phyloP scores from a whole-genome alignment of 1,140 invertebrate genomes.

The Vollenhovia emeryi region DNA sequence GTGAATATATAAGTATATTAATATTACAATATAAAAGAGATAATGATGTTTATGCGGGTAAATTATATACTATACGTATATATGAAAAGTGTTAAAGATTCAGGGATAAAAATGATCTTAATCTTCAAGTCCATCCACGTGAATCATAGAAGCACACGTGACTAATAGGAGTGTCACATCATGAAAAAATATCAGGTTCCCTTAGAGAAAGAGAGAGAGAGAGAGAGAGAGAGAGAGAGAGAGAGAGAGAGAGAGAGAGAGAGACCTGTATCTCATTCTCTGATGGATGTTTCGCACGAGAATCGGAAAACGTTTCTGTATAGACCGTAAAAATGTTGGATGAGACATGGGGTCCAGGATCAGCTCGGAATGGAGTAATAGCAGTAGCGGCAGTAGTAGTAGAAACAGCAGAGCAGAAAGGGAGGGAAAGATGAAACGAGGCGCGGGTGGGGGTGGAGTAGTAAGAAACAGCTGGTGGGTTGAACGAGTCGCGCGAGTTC shows the following conservation, averaged over 20 bases:
- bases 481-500: constrained; percentile 81
- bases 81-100: background rate
- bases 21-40: background rate
- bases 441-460: constrained; percentile 49
- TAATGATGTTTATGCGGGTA: background rate
- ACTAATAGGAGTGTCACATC: background rate
- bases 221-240: background rate
- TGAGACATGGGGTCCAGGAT: constrained; percentile 60
- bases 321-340: constrained; percentile 48
- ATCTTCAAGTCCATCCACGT: background rate
- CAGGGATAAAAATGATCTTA: background rate
- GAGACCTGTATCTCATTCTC: background rate
- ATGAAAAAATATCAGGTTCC: background rate
- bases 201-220: background rate
- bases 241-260: background rate
- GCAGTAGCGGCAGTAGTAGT: constrained; percentile 3
- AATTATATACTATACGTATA: background rate
- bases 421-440: constrained; percentile 48
- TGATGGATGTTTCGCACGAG: background rate
- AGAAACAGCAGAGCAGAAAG: constrained; percentile 16
- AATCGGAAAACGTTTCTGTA: background rate
- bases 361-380: constrained; percentile 44
- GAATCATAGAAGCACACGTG: background rate
- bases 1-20: background rate
- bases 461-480: constrained; percentile 84